Percentiles rank a stretch among this genome's conserved stretches.
Evolutionary conservation across 2,797 vertebrate genomes (phyloP).

Genomic region (Bufotes viridis): DNA sequence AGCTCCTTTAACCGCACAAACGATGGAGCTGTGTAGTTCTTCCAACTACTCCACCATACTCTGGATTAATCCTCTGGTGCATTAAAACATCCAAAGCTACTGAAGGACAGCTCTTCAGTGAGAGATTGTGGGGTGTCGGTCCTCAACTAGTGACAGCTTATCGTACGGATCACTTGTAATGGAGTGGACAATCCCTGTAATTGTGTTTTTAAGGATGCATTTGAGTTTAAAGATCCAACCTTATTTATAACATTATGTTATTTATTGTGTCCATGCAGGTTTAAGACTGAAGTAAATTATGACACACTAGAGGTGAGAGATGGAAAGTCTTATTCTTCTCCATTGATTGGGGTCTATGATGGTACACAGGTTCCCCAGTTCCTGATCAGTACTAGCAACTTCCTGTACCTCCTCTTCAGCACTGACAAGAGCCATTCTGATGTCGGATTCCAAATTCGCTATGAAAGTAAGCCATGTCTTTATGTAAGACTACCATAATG

Average conservation of each 20-base stretch:
- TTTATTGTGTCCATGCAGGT: constrained; percentile 74
- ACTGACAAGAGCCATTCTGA: constrained; percentile 99
- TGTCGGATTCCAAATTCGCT: constrained; percentile 94
- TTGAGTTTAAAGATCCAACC: not conserved
- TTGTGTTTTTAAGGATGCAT: not conserved
- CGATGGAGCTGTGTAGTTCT: too few relatives aligned
- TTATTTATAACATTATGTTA: not conserved
- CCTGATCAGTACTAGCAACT: constrained; percentile 98
- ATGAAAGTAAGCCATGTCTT: constrained; percentile 86
- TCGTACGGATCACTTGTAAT: too few relatives aligned
- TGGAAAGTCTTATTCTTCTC: constrained; percentile 90
- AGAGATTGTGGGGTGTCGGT: too few relatives aligned
- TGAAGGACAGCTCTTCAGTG: too few relatives aligned
- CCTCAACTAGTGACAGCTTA: too few relatives aligned
- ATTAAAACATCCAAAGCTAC: too few relatives aligned
- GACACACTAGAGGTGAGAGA: constrained; percentile 95
- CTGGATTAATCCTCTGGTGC: too few relatives aligned
- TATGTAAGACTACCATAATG: not conserved
- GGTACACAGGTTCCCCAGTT: constrained; percentile 99
- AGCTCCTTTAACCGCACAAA: too few relatives aligned
- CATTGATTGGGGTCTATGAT: constrained; percentile 93
- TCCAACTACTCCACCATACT: too few relatives aligned
- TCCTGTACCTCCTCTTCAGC: constrained; percentile 92
- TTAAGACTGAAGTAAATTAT: constrained; percentile 97
- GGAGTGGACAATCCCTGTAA: too few relatives aligned